Evolutionary conservation across 1,140 invertebrate species (phyloP).

Genomic region (Schlechtendalia chinensis): DNA sequence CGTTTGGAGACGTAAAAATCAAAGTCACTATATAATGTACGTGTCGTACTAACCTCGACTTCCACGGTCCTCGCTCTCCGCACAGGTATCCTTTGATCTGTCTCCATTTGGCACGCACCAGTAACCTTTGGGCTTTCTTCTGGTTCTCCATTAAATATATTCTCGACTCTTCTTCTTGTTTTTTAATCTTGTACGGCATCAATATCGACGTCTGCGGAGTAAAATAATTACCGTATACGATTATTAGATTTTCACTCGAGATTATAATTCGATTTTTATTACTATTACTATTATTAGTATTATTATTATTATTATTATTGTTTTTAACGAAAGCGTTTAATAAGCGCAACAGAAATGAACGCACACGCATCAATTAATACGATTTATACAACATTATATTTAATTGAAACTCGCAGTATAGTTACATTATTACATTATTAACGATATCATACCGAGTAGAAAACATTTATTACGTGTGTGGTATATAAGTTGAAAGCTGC

Average conservation of each 20-base stretch:
- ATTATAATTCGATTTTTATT: too few species aligned
- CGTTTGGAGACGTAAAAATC: too few species aligned
- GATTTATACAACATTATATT: too few species aligned
- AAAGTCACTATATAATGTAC: too few species aligned
- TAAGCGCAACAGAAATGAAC: not conserved
- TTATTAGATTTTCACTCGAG: too few species aligned
- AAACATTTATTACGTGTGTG: not conserved
- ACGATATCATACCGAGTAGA: not conserved
- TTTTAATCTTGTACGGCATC: constrained; percentile 60
- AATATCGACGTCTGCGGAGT: constrained; percentile 54
- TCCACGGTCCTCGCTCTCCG: constrained; percentile 64
- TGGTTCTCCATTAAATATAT: constrained; percentile 52
- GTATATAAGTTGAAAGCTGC: not conserved
- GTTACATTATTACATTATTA: not conserved
- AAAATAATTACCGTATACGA: not conserved
- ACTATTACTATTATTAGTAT: too few species aligned
- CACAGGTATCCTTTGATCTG: constrained; percentile 60
- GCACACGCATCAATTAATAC: not conserved
- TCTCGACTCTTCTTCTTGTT: constrained; percentile 58
- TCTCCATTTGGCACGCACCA: constrained; percentile 61
- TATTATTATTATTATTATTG: too few species aligned
- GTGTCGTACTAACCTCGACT: constrained; percentile 56
- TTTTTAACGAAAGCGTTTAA: constrained; percentile 29
- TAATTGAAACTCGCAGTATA: too few species aligned
- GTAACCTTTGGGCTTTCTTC: constrained; percentile 58